Conservation (phyloP, 2,113 vertebrate species). For the Suncus etruscus region DNA sequence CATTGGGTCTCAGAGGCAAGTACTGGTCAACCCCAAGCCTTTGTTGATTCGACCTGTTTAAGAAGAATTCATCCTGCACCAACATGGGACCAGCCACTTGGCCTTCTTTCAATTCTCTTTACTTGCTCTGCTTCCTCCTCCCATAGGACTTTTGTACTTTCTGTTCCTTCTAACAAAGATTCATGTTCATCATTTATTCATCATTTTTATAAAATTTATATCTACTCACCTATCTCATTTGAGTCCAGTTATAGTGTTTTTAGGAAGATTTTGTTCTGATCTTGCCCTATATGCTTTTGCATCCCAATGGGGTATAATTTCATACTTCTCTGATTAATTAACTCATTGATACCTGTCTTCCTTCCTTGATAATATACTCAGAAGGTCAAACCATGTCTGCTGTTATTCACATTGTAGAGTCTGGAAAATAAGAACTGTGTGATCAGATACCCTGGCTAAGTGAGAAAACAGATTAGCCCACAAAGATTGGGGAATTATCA, state of each 20-base stretch:
- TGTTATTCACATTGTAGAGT: background rate
- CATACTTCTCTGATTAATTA: background rate
- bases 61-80: background rate
- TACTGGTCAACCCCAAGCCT: background rate
- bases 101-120: conserved; percentile 78
- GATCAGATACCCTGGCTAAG: background rate
- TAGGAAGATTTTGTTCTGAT: background rate
- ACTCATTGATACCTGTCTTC: background rate
- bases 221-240: conserved; percentile 24
- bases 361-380: conserved; percentile 14
- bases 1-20: background rate
- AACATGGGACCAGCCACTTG: conserved; percentile 69
- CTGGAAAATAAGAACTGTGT: background rate
- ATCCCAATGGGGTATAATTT: conserved; percentile 13
- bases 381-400: background rate
- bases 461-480: background rate
- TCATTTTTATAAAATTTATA: conserved; percentile 17
- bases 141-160: conserved; percentile 54
- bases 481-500: background rate
- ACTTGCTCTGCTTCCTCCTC: conserved; percentile 65
- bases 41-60: background rate
- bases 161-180: conserved; percentile 74
- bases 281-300: background rate
- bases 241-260: background rate
- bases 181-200: conserved; percentile 10